Conservation (phyloP, 2,888 invertebrate genomes). For the Rotaria macrura region DNA sequence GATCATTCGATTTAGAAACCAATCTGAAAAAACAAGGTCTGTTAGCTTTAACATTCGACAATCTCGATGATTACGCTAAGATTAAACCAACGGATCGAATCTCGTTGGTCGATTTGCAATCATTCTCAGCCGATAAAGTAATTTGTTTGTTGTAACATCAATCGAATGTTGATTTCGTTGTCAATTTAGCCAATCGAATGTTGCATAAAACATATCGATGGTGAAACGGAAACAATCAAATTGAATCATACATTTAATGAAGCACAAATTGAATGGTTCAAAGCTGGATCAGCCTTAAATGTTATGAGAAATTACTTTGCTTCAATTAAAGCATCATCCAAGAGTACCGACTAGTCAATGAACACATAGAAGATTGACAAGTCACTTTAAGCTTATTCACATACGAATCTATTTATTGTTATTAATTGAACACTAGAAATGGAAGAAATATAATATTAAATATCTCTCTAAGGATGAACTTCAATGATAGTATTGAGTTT, state of each 20-base stretch:
- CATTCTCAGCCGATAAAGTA: slow-evolving; percentile 76
- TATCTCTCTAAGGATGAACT: too few relatives aligned
- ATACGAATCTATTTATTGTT: too few relatives aligned
- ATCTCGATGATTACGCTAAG: slow-evolving; percentile 81
- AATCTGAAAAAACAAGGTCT: slow-evolving; percentile 97
- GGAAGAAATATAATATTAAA: too few relatives aligned
- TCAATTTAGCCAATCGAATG: slow-evolving; percentile 65
- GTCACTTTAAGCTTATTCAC: too few relatives aligned
- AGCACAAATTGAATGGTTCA: slow-evolving; percentile 92
- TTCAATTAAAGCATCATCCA: not conserved
- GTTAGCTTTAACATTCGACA: slow-evolving; percentile 84
- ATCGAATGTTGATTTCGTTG: not conserved
- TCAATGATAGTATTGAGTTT: too few relatives aligned
- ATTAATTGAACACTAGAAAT: too few relatives aligned
- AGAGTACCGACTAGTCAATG: too few relatives aligned
- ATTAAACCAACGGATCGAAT: slow-evolving; percentile 75
- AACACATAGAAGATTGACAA: too few relatives aligned
- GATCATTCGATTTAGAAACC: too few relatives aligned
- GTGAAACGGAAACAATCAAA: slow-evolving; percentile 68
- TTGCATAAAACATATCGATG: slow-evolving; percentile 78
- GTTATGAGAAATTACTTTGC: slow-evolving; percentile 59
- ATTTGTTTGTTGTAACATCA: not conserved
- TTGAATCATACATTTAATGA: slow-evolving; percentile 91
- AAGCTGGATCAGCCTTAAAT: slow-evolving; percentile 92
- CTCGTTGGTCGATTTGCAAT: slow-evolving; percentile 67